These are phyloP conservation scores for Battus philenor DNA, from an alignment of 1,140 invertebrate genomes.

Conservation along the genomic window DNA sequence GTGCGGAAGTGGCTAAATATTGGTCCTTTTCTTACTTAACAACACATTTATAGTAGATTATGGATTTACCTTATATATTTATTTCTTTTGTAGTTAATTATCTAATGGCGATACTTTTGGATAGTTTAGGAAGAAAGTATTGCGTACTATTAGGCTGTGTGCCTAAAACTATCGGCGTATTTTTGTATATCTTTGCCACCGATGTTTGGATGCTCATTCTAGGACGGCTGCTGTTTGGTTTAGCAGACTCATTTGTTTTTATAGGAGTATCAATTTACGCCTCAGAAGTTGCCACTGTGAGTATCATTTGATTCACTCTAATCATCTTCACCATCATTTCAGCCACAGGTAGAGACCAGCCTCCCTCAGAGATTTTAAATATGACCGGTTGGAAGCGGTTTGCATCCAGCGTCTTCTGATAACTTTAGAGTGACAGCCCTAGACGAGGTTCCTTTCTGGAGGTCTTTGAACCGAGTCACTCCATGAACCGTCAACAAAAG, in stretches of 20 bases:
- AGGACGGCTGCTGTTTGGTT: constrained; percentile 19
- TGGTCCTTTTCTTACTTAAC: too few species aligned
- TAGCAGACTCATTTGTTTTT: constrained; percentile 23
- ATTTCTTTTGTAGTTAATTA: constrained; percentile 22
- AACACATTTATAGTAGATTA: background rate
- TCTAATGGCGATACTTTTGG: constrained; percentile 20
- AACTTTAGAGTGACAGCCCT: too few species aligned
- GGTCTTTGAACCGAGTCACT: too few species aligned
- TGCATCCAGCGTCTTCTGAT: too few species aligned
- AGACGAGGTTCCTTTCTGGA: too few species aligned
- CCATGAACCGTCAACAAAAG: background rate
- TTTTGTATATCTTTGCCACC: constrained; percentile 24
- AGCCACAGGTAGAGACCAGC: too few species aligned
- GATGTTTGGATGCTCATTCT: constrained; percentile 35
- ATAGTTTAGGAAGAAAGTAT: constrained; percentile 30
- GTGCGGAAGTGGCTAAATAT: too few species aligned
- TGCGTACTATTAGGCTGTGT: constrained; percentile 18
- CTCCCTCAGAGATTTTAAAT: too few species aligned
- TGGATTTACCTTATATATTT: background rate
- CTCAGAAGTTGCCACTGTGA: constrained; percentile 40
- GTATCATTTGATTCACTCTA: too few species aligned
- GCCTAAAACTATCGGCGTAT: constrained; percentile 17
- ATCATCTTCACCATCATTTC: too few species aligned
- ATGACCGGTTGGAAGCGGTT: too few species aligned
- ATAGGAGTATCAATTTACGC: constrained; percentile 34